Evolutionary conservation across 2,113 vertebrate genomes (phyloP).

Genomic region (Camarhynchus parvulus): DNA sequence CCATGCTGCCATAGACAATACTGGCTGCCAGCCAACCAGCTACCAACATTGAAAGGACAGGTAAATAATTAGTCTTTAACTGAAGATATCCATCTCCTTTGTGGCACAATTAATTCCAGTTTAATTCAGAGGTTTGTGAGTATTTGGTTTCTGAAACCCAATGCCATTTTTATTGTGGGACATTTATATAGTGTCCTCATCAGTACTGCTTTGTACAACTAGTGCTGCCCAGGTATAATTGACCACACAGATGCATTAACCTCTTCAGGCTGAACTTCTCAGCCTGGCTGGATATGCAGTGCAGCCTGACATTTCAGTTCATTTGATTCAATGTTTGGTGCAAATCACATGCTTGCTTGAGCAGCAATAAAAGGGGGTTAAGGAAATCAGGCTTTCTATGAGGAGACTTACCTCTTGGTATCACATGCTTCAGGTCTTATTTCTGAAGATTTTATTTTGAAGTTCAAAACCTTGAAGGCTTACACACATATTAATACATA

Average conservation of each 20-base stretch:
- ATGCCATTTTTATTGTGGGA: slow-evolving; percentile 3
- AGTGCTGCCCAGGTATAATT: background rate
- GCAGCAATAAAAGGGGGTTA: slow-evolving; percentile 60
- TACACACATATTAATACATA: background rate
- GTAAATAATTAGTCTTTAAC: slow-evolving; percentile 43
- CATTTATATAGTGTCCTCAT: background rate
- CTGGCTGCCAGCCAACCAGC: background rate
- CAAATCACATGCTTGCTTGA: slow-evolving; percentile 69
- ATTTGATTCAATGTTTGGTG: slow-evolving; percentile 58
- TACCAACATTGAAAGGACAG: background rate
- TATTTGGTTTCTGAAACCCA: slow-evolving; percentile 43
- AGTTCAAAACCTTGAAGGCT: slow-evolving; percentile 31
- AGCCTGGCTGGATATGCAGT: background rate
- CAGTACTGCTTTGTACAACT: background rate
- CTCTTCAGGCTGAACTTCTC: background rate
- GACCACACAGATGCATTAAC: background rate
- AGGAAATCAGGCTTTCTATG: slow-evolving; percentile 63
- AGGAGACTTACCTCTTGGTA: slow-evolving; percentile 52
- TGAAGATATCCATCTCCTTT: slow-evolving; percentile 26
- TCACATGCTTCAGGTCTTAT: slow-evolving; percentile 62
- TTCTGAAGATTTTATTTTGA: slow-evolving; percentile 44
- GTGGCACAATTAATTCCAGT: slow-evolving; percentile 6
- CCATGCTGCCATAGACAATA: background rate
- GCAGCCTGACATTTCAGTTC: slow-evolving; percentile 49
- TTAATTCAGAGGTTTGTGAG: slow-evolving; percentile 13